phyloP scores from a whole-genome alignment of 1,140 invertebrate genomes.

The Leptestheria dahalacensis region DNA sequence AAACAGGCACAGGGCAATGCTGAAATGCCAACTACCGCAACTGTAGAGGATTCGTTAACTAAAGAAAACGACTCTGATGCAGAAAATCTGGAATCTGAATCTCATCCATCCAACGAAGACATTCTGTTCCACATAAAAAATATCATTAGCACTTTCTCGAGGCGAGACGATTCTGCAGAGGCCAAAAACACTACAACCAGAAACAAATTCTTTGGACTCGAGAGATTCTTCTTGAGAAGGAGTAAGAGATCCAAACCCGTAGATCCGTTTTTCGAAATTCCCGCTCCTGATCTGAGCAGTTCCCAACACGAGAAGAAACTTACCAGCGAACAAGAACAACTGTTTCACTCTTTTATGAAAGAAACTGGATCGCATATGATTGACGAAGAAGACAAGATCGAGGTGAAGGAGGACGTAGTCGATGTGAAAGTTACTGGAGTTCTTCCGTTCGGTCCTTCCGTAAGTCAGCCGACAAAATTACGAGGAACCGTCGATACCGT shows the following conservation, averaged over 20 bases:
- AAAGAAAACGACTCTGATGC: background rate
- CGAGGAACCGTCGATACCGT: background rate
- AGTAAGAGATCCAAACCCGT: background rate
- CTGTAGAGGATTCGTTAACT: background rate
- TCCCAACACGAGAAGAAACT: background rate
- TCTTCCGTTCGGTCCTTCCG: conserved; percentile 7
- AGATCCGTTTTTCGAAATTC: background rate
- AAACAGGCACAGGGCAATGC: background rate
- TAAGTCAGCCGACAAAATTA: background rate
- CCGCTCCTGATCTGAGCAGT: background rate
- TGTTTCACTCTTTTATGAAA: background rate
- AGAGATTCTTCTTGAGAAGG: background rate
- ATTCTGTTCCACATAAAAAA: background rate
- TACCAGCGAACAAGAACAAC: background rate
- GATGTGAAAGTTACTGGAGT: conserved; percentile 6
- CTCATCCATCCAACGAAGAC: background rate
- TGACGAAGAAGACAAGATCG: background rate
- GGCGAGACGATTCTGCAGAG: background rate
- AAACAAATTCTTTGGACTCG: background rate
- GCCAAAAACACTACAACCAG: background rate
- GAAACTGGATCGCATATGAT: background rate
- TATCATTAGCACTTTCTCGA: background rate
- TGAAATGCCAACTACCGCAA: background rate
- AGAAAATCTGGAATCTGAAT: no score
- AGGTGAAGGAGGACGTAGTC: background rate